A percentile compares a stretch with the other conserved stretches of the same genome.
Conservation (phyloP, 2,888 invertebrate genomes). For the Mesoligia furuncula region DNA sequence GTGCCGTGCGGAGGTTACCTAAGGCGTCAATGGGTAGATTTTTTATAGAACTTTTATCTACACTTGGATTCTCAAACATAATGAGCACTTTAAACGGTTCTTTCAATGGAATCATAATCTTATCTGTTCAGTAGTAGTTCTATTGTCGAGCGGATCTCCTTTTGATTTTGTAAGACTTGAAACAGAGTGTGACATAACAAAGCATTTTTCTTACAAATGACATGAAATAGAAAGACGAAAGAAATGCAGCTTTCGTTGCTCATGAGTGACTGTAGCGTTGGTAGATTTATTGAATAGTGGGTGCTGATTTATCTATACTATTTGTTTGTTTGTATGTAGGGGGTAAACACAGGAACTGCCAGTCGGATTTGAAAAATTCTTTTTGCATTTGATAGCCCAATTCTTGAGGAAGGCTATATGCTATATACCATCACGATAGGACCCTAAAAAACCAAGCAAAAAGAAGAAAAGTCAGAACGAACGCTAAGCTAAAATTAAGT, state of each 20-base stretch:
- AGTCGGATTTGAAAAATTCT: no score
- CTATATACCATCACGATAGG: no score
- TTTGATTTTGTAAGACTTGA: constrained; percentile 1
- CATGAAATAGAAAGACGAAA: background rate
- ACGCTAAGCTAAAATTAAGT: no score
- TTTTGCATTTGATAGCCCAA: no score
- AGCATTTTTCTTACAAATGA: background rate
- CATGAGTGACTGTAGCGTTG: background rate
- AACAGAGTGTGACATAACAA: background rate
- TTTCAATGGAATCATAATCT: constrained; percentile 54
- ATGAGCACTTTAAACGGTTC: constrained; percentile 54
- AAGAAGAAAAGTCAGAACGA: no score
- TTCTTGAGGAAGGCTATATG: no score
- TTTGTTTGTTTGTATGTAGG: no score
- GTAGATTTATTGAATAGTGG: background rate
- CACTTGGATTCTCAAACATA: constrained; percentile 68
- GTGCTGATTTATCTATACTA: background rate
- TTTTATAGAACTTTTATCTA: constrained; percentile 61
- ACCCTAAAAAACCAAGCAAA: no score
- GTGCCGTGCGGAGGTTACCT: constrained; percentile 64
- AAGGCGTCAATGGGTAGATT: constrained; percentile 61
- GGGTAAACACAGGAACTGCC: no score
- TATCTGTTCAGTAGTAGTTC: constrained; percentile 35
- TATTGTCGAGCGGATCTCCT: constrained; percentile 33
- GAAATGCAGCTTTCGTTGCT: background rate